Conservation (phyloP, 2,113 vertebrate genomes). For the Festucalex cinctus region DNA sequence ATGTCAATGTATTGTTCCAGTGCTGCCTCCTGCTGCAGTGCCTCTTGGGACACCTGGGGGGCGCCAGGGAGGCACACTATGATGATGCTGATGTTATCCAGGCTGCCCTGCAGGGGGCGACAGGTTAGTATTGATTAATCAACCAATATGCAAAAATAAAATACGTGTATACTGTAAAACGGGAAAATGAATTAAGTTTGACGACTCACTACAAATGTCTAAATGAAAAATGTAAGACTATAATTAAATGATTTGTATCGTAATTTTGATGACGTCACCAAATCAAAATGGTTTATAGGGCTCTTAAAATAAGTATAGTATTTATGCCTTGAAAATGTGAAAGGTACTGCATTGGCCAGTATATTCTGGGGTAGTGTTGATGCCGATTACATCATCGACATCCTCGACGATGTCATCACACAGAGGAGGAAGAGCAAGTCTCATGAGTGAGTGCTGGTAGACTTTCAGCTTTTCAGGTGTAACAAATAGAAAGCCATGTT, state of each 20-base stretch:
- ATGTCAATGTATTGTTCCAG: constrained; percentile 69
- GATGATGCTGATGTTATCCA: constrained; percentile 82
- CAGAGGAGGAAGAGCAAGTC: not conserved
- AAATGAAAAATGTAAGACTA: no score
- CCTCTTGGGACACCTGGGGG: constrained; percentile 72
- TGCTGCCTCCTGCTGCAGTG: constrained; percentile 67
- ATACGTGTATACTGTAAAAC: not conserved
- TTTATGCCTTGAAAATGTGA: not conserved
- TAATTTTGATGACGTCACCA: no score
- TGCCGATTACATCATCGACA: not conserved
- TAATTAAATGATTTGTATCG: no score
- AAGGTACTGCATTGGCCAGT: not conserved
- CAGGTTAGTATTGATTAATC: not conserved
- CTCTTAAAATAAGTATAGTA: not conserved
- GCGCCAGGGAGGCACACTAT: constrained; percentile 77
- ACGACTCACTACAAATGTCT: no score
- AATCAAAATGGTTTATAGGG: no score
- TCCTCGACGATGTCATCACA: constrained; percentile 2
- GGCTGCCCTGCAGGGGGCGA: constrained; percentile 73
- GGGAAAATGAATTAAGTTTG: not conserved
- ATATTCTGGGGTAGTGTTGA: not conserved
- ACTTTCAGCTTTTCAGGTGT: constrained; percentile 28
- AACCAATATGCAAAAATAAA: not conserved
- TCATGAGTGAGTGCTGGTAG: constrained; percentile 15
- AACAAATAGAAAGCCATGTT: constrained; percentile 36